phyloP scores from a whole-genome alignment of 2,113 vertebrate genomes.

The Machaerirhynchus nigripectus region DNA sequence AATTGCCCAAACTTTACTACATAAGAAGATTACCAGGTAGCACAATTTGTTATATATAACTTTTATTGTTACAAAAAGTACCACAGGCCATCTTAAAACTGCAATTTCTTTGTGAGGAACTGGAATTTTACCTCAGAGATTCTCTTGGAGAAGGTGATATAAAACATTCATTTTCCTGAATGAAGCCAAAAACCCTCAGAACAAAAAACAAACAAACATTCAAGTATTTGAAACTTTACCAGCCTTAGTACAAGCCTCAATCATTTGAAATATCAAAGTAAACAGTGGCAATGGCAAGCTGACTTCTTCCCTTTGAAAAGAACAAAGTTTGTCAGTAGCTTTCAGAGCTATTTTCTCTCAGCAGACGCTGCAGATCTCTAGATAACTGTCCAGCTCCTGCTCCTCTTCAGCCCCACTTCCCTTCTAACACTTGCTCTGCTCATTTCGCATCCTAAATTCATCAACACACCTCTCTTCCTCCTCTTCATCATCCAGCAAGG shows the following conservation, averaged over 20 bases:
- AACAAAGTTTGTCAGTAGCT: background rate
- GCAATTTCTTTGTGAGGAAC: background rate
- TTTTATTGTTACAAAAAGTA: background rate
- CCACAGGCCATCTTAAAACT: background rate
- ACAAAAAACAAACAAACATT: background rate
- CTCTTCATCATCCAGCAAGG: background rate
- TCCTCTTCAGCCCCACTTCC: background rate
- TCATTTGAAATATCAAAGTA: background rate
- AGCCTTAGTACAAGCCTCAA: background rate
- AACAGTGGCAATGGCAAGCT: background rate
- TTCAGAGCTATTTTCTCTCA: background rate
- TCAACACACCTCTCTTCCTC: background rate
- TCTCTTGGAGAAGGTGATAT: background rate
- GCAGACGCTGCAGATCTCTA: background rate
- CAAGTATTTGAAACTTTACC: background rate
- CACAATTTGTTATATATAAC: background rate
- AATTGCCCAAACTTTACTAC: background rate
- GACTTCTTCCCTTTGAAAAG: background rate
- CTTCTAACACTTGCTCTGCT: background rate
- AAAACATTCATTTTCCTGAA: background rate
- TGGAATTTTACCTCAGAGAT: background rate
- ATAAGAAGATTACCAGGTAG: background rate
- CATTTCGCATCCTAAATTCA: background rate
- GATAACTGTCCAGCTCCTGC: background rate
- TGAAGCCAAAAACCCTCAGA: background rate